phyloP scores from a whole-genome alignment of 2,797 vertebrate species.

The Rhincodon typus region DNA sequence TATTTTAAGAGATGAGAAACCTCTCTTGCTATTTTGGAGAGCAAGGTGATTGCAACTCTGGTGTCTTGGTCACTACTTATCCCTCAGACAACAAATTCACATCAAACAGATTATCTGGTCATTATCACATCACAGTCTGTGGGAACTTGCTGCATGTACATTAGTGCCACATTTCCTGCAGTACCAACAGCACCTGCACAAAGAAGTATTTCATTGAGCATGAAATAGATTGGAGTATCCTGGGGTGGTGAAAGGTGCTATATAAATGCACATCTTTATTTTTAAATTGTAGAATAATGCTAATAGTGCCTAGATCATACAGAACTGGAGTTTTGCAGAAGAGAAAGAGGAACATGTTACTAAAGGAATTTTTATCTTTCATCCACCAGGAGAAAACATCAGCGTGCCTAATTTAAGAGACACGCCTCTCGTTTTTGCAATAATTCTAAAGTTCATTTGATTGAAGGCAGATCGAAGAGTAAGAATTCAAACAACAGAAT shows the following conservation, averaged over 20 bases:
- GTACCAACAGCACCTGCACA: not conserved
- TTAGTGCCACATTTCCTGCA: not conserved
- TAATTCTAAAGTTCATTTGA: not conserved
- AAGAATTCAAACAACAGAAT: not conserved
- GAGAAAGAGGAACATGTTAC: no score
- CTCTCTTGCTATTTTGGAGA: not conserved
- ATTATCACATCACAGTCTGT: not conserved
- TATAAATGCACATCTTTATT: not conserved
- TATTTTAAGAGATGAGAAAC: not conserved
- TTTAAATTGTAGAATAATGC: not conserved
- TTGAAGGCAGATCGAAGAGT: not conserved
- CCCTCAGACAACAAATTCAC: not conserved
- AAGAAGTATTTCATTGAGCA: not conserved
- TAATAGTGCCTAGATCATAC: not conserved
- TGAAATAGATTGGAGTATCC: not conserved
- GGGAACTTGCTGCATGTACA: not conserved
- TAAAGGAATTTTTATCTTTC: not conserved
- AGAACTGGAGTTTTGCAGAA: not conserved
- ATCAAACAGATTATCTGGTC: not conserved
- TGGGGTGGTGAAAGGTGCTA: not conserved
- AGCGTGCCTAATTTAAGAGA: not conserved
- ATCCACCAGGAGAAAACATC: not conserved
- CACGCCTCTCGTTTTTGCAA: no score
- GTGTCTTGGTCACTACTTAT: not conserved
- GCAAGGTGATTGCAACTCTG: not conserved